phyloP scores from a whole-genome alignment of 2,797 vertebrate species.

The Sebastes glaucus region DNA sequence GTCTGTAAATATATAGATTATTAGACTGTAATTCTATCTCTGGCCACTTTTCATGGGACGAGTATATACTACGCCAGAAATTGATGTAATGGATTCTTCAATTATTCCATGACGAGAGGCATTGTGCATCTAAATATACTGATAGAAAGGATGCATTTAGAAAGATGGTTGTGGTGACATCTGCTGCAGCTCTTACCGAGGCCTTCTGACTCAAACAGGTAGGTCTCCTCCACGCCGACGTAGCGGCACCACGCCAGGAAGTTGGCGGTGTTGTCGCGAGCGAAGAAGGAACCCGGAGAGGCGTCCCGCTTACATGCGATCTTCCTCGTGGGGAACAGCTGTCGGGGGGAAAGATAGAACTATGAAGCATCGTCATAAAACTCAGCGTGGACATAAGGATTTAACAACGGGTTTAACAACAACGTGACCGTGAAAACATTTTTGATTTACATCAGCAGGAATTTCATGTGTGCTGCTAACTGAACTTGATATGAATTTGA shows the following conservation, averaged over 20 bases:
- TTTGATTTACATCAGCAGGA: neutral
- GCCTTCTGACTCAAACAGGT: constrained; percentile 97
- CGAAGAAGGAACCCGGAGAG: constrained; percentile 95
- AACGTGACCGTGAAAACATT: neutral
- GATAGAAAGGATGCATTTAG: neutral
- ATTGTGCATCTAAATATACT: neutral
- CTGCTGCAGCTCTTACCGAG: constrained; percentile 83
- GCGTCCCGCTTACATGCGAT: constrained; percentile 92
- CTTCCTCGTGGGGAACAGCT: constrained; percentile 90
- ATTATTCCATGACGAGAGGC: neutral
- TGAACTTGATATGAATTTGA: neutral
- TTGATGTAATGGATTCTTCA: neutral
- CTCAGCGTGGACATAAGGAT: neutral
- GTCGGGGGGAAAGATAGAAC: neutral
- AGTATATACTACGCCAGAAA: neutral
- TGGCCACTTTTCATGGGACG: neutral
- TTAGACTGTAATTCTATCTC: neutral
- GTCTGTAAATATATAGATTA: neutral
- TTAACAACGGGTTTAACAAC: neutral
- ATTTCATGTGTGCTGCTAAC: neutral
- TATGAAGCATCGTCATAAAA: neutral
- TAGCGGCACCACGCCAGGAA: constrained; percentile 95
- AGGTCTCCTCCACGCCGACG: constrained; percentile 93
- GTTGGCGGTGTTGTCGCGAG: constrained; percentile 97
- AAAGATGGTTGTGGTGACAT: neutral